Evolutionary conservation across 2,888 invertebrate species (phyloP).

Genomic region (Bruchidius siliquastri): DNA sequence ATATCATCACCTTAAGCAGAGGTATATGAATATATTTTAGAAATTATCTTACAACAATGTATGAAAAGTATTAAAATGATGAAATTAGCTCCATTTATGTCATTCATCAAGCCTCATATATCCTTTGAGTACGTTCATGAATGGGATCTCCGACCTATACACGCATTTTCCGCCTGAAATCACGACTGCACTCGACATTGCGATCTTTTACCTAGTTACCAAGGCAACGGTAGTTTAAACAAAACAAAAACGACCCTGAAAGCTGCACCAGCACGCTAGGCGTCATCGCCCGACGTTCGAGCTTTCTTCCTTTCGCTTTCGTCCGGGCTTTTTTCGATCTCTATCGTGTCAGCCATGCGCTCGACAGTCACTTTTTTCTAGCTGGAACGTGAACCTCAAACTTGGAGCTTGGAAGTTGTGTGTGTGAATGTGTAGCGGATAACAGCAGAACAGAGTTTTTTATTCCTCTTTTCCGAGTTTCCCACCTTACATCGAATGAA

Average conservation of each 20-base stretch:
- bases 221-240: conserved; percentile 23
- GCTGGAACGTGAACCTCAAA: conserved; percentile 1
- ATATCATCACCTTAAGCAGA: no score
- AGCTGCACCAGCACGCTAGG: conserved; percentile 21
- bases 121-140: not conserved
- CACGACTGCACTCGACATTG: not conserved
- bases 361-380: not conserved
- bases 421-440: not conserved
- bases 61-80: no score
- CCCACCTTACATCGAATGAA: not conserved
- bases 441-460: not conserved
- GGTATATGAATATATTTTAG: no score
- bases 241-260: conserved; percentile 28
- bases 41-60: no score
- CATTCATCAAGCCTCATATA: no score
- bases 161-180: not conserved
- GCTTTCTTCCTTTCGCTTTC: conserved; percentile 5
- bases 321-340: conserved; percentile 1
- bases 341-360: conserved; percentile 1
- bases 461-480: not conserved
- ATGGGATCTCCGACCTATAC: not conserved
- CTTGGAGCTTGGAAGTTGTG: not conserved
- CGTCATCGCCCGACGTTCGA: conserved; percentile 10
- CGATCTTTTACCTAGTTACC: conserved; percentile 8
- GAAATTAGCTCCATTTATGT: no score